Evolutionary conservation across 2,797 vertebrate species (phyloP).

Genomic region (Heliangelus exortis): DNA sequence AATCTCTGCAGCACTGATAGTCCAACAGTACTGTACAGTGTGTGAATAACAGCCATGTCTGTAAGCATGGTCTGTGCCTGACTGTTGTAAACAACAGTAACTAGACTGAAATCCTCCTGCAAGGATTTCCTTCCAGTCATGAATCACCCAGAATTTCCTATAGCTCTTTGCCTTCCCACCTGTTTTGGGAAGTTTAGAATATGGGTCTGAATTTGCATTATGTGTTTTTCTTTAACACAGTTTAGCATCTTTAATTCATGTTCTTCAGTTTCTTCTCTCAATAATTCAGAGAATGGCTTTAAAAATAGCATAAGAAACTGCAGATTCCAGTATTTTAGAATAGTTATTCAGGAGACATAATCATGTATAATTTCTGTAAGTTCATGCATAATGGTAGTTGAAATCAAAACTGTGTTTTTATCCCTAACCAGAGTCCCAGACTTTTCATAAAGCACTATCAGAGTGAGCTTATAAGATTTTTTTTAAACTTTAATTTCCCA

Average conservation of each 20-base stretch:
- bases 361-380: neutral
- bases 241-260: neutral
- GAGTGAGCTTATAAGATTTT: too few species aligned
- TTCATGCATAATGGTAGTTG: neutral
- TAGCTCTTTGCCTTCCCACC: neutral
- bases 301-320: neutral
- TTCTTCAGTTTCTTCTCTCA: neutral
- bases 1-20: neutral
- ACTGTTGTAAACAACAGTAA: accelerated
- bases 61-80: accelerated
- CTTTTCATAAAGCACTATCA: too few species aligned
- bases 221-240: neutral
- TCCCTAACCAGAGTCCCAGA: neutral
- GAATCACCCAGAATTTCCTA: neutral
- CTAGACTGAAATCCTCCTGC: accelerated
- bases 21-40: accelerated
- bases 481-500: neutral
- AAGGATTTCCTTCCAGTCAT: neutral
- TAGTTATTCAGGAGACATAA: neutral
- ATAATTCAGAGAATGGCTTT: neutral
- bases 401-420: neutral
- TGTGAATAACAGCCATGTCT: accelerated
- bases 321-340: neutral
- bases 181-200: neutral
- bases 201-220: neutral